Base-by-base conservation (phyloP, 2,797 vertebrate species). In the Sibirionetta formosa region DNA sequence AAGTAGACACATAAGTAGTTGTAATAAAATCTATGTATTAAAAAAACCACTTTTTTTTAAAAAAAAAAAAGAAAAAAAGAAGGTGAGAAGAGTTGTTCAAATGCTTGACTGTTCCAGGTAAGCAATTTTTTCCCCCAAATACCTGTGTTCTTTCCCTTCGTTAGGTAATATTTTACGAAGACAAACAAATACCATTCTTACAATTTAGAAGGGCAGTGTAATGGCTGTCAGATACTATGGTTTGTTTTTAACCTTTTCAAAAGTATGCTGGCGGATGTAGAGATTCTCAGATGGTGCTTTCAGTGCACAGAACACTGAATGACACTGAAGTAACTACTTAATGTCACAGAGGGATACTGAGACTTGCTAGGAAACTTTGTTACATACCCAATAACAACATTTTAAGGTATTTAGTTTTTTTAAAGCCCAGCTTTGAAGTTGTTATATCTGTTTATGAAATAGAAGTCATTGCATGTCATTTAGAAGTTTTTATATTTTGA, bases 361-460 rank as follows among this genome's bases (percentile, higher is more conserved):
- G 63, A 35, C 68, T 96, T 81, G 78, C 63, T 53, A 87, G 42
- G 92, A 94, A 88, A 38, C 29, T 63, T n/a, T n/a, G 18, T 80
- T 81, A 76, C 35, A 31, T 51, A 70, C 60, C 14, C 31, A 88
- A 11, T 17, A 65, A 53, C 53, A 88, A 75, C 81, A 72, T 53
- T 81, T 57, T 69, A 82, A 60, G 3, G 46, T 73, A 20, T 65
- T 73, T 35, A 88, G 57, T 31, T 91, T 89, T 19, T 80, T 12
- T 58, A 90, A 92, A 90, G 9, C 29, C 19, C 54, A 78, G 57
- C n/a, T 54, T 58, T 10, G 23, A 56, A 50, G 15, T 87, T 81
- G 53, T 90, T 93, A 88, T 16, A 22, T 29, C 48, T 91, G 40
- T 85, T 94, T 63, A 68, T 33, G 38, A 12, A 93, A 53, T 14